These are phyloP conservation scores for Pollenia griseotomentosa DNA, from an alignment of 2,888 invertebrate genomes.

Conservation along the genomic window DNA sequence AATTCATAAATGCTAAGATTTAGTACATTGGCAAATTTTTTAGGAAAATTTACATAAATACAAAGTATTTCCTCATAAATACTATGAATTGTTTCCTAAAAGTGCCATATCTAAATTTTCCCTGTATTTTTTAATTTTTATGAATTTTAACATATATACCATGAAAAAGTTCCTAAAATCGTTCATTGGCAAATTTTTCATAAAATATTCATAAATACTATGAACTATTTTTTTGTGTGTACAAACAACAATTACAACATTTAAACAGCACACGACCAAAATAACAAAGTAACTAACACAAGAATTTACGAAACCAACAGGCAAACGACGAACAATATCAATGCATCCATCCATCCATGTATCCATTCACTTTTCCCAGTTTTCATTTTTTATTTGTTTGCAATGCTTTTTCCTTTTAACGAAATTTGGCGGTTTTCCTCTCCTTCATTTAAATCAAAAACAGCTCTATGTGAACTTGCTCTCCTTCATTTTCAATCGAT, in stretches of 20 bases:
- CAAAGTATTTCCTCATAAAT: too few relatives aligned
- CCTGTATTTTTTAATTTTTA: too few relatives aligned
- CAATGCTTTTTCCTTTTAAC: constrained; percentile 44
- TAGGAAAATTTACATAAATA: too few relatives aligned
- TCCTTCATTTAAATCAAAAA: background rate
- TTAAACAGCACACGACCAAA: constrained; percentile 13
- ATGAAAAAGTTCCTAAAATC: too few relatives aligned
- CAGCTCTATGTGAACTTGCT: constrained; percentile 7
- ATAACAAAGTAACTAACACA: background rate
- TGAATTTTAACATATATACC: too few relatives aligned
- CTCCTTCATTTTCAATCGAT: constrained; percentile 13
- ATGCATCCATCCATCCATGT: constrained; percentile 32
- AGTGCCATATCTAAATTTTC: too few relatives aligned
- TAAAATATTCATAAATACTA: too few relatives aligned
- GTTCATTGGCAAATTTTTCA: too few relatives aligned
- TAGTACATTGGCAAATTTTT: too few relatives aligned
- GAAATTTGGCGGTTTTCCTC: constrained; percentile 60
- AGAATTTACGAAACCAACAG: constrained; percentile 8
- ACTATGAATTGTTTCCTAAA: too few relatives aligned
- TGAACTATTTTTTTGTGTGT: too few relatives aligned
- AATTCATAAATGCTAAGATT: too few relatives aligned
- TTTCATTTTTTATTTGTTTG: constrained; percentile 58
- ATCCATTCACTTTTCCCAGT: constrained; percentile 64
- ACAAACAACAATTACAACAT: constrained; percentile 31
- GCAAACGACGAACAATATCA: constrained; percentile 1